Base-by-base conservation (phyloP, 2,797 vertebrate species). In the Scomberomorus guttatus region DNA sequence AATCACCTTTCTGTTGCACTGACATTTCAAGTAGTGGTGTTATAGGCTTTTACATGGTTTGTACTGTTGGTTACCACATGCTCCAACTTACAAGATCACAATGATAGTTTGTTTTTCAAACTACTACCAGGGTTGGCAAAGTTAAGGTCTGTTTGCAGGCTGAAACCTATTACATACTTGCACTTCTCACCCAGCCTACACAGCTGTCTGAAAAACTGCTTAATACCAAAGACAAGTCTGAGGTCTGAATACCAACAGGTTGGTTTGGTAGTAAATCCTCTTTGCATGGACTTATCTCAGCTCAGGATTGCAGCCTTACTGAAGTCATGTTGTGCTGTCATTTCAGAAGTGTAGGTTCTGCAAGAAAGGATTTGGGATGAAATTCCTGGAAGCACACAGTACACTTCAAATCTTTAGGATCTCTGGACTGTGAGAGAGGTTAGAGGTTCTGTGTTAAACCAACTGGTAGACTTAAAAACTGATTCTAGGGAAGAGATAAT, bases 191-290 rank as follows among this genome's bases (percentile, higher is more conserved):
- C 46, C 61, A 24, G 17, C 52, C 44, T 73, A 44, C 34, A 29
- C 61, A 81, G 61, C 67, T 75, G 42, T 42, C 52, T 6, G 15
- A 64, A 48, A 56, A 39, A 32, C 44, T 6, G 29, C 29, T 50
- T 50, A 44, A 69, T 34, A 57, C 56, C 55, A 46, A 44, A 48
- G 68, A 67, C 58, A 72, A 57, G 51, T 56, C 29, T 56, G 20
- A 51, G 56, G 32, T 61, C 58, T 68, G 44, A 73, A 72, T 62
- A 72, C 39, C 39, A 42, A 67, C 73, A 60, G 18, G 32, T 32
- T 37, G 54, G 59, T 75, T 58, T 59, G 65, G 25, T 29, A 17
- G 20, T 59, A 71, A 71, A 75, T 75, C 72, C 78, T 69, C 65
- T 75, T 59, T 57, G 60, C 20, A 34, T 54, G 29, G 60, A 75